phyloP scores from a whole-genome alignment of 30 jellyfish, hydroid and myxozoan species.

The Rhopilema esculentum region DNA sequence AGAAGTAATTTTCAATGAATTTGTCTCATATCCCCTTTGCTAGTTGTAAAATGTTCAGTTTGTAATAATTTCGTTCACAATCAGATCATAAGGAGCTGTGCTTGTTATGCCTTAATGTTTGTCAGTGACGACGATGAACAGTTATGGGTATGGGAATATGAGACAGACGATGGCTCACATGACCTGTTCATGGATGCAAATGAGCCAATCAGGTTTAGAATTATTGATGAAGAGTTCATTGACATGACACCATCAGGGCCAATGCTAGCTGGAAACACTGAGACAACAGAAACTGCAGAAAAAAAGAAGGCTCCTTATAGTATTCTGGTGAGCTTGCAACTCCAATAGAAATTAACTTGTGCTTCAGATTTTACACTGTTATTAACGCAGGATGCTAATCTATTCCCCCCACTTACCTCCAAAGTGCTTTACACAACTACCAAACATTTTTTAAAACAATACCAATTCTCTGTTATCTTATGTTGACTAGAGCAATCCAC shows the following conservation, averaged over 20 bases:
- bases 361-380: no score
- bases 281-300: slow-evolving; percentile 59
- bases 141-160: slow-evolving; percentile 98
- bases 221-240: slow-evolving; percentile 94
- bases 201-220: slow-evolving; percentile 90
- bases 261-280: slow-evolving; percentile 68
- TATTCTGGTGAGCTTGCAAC: slow-evolving; percentile 71
- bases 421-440: no score
- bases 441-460: no score
- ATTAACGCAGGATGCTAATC: no score
- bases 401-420: no score
- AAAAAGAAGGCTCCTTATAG: slow-evolving; percentile 88
- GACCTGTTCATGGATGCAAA: slow-evolving; percentile 95
- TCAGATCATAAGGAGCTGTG: no score
- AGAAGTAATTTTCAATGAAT: no score
- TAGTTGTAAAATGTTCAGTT: no score
- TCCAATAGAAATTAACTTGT: background rate
- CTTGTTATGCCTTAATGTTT: background rate
- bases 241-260: slow-evolving; percentile 98
- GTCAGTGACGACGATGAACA: slow-evolving; percentile 92
- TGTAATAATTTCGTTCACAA: no score
- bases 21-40: no score
- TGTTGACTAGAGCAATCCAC: no score
- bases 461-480: no score
- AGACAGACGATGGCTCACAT: slow-evolving; percentile 97